Evolutionary conservation across 2,113 vertebrate species (phyloP).

Genomic region (Nycticebus coucang): DNA sequence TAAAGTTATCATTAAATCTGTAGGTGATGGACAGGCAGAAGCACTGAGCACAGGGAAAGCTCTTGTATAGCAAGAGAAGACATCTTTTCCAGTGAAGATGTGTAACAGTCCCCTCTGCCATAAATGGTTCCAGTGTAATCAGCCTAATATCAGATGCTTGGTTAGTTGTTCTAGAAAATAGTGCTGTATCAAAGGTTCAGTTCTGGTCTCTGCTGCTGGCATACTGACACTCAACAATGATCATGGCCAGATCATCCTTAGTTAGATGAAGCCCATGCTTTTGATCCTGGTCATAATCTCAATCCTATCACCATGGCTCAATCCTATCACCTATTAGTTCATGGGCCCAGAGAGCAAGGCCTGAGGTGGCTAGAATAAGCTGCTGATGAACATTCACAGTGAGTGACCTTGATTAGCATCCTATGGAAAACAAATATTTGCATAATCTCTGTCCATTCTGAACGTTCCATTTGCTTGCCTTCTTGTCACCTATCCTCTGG

Average conservation of each 20-base stretch:
- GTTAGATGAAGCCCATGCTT: not conserved
- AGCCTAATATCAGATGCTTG: not conserved
- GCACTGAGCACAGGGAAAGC: not conserved
- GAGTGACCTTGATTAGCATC: not conserved
- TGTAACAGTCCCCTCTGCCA: not conserved
- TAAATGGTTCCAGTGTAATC: not conserved
- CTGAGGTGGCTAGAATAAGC: not conserved
- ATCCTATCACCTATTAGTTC: too few species aligned
- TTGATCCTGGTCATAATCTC: not conserved
- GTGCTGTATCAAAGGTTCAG: not conserved
- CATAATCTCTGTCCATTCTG: not conserved
- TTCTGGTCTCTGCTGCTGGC: not conserved
- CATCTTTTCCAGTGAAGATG: not conserved
- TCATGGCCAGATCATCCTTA: not conserved
- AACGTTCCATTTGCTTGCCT: not conserved
- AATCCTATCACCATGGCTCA: not conserved
- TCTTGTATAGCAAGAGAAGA: not conserved
- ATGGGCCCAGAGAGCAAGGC: not conserved
- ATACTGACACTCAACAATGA: not conserved
- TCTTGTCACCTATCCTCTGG: not conserved
- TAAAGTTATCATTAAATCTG: not conserved
- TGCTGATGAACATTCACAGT: not conserved
- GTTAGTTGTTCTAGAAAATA: not conserved
- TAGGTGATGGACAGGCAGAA: not conserved
- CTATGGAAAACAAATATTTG: not conserved